Evolutionary conservation across 2,113 vertebrate genomes (phyloP), one percentile per base, ranked within the genome.

Genomic region (Pseudorhombus dupliciocellatus): DNA sequence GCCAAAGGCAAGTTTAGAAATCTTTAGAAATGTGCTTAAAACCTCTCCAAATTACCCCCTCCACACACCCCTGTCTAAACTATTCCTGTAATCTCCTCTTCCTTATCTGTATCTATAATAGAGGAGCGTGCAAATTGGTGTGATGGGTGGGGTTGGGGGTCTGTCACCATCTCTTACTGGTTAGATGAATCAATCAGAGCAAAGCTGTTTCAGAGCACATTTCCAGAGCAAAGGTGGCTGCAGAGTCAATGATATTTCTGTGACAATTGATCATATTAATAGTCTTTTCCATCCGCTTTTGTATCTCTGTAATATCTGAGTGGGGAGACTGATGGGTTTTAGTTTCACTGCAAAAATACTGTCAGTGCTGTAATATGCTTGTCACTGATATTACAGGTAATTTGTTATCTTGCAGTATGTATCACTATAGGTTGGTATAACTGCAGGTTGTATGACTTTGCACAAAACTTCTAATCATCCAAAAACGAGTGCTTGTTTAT

Each of bases 1-100:
- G 72, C 76, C 77, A 73, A n/a, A 34, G 60, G 84, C 65, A 67
- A 60, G 51, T 83, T 73, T 73, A 44, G 48, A 86, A 81, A 84
- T 72, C 16, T 66, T 75, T 79, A 75, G 68, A 84, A 71, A 72
- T 51, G 0, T 71, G 28, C n/a, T 59, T 16, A 58, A 57, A 77
- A 52, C 6, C 37, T 4, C 48, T 70, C 2, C 21, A 55, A 79
- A 76, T 60, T 71, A 65, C 31, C 61, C 20, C 48, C 28, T 48
- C n/a, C 1, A n/a, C n/a, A n/a, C 53, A 28, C 37, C 12, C 7
- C 18, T 25, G n/a, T 51, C 20, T 59, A 61, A 76, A 56, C 55
- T 7, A 24, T 54, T 44, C 11, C 18, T 2, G 7, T 44, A 60
- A 53, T 77, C 25, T 28, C 5, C 16, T 60, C 56, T 18, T 18